Percentiles rank a stretch among this genome's conserved stretches.
phyloP scores from a whole-genome alignment of 2,113 vertebrate genomes.

The Okapia johnstoni region DNA sequence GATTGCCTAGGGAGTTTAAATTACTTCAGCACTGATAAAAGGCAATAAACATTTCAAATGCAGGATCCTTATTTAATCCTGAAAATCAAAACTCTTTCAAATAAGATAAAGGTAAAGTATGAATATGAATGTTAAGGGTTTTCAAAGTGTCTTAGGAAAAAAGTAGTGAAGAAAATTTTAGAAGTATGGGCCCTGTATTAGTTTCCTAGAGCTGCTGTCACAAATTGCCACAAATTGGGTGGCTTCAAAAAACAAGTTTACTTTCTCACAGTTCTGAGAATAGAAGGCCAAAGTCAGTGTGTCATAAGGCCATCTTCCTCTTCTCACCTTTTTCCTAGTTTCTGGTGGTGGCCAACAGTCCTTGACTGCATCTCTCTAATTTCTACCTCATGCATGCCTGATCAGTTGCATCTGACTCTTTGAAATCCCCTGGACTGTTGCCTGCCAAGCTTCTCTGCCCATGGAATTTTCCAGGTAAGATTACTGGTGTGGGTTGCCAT shows the following conservation, averaged over 20 bases:
- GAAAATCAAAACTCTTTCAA: slow-evolving; percentile 7
- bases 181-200: background rate
- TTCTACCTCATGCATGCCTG: background rate
- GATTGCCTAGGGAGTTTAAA: background rate
- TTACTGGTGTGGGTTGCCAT: background rate
- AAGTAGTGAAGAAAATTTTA: background rate
- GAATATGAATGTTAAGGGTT: background rate
- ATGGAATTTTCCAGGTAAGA: background rate
- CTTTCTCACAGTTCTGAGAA: background rate
- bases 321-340: background rate
- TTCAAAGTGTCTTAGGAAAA: background rate
- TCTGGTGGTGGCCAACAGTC: background rate
- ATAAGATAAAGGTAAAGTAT: background rate
- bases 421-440: background rate
- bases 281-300: background rate
- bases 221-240: background rate
- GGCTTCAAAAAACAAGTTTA: background rate
- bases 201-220: background rate
- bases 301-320: background rate
- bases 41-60: background rate
- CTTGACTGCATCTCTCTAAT: background rate
- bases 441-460: background rate
- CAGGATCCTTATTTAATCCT: background rate
- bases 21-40: slow-evolving; percentile 28
- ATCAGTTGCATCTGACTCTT: background rate